Percentiles rank a stretch among this genome's conserved stretches.
phyloP scores from a whole-genome alignment of 37 sponge, comb jelly and placozoan genomes.

The Chondrosia reniformis region DNA sequence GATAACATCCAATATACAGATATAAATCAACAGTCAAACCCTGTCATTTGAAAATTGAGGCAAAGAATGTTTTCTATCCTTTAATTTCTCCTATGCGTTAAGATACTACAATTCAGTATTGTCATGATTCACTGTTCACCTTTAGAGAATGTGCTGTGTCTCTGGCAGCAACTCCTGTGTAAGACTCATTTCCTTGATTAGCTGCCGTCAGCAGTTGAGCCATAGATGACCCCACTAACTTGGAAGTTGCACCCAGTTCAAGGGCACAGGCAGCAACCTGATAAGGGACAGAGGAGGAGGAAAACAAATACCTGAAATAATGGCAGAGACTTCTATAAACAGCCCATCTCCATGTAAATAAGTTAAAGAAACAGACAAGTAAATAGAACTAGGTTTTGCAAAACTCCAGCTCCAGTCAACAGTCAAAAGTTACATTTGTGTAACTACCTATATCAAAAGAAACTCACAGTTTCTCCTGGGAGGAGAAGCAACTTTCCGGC shows the following conservation, averaged over 20 bases:
- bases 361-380: too few species aligned
- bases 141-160: slow-evolving; percentile 91
- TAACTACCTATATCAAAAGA: neutral
- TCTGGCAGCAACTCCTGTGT: slow-evolving; percentile 96
- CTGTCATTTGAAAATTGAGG: too few species aligned
- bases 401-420: neutral
- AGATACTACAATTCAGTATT: neutral
- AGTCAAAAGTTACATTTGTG: neutral
- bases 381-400: too few species aligned
- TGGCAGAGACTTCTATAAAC: too few species aligned
- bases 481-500: slow-evolving; percentile 61
- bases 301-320: neutral
- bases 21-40: too few species aligned
- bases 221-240: slow-evolving; percentile 96
- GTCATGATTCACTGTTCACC: neutral
- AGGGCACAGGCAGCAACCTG: slow-evolving; percentile 63
- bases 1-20: too few species aligned
- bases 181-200: slow-evolving; percentile 96
- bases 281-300: neutral
- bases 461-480: slow-evolving; percentile 67
- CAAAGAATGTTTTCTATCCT: too few species aligned
- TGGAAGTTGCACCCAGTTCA: slow-evolving; percentile 89
- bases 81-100: too few species aligned
- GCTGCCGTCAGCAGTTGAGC: slow-evolving; percentile 98
- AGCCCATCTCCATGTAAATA: too few species aligned